Conservation (phyloP, 2,888 invertebrate genomes). For the Stegophylla sp. region DNA sequence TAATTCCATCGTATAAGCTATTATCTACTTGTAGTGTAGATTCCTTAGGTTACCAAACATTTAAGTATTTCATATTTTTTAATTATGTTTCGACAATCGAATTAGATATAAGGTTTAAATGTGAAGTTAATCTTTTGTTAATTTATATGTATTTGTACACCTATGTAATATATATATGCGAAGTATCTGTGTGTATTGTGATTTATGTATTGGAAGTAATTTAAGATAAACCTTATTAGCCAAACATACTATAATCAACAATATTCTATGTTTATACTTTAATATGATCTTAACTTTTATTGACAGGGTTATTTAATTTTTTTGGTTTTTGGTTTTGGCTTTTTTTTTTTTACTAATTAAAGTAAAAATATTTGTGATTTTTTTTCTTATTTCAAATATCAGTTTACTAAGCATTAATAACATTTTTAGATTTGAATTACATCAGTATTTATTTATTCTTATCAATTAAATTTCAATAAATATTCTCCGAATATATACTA, state of each 20-base stretch:
- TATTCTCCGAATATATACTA: background rate
- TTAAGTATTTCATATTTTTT: constrained; percentile 42
- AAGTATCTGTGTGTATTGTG: constrained; percentile 50
- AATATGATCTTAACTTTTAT: constrained; percentile 42
- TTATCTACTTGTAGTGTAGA: constrained; percentile 2
- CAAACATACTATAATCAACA: constrained; percentile 20
- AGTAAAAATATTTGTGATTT: background rate
- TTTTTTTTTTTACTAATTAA: too few species aligned
- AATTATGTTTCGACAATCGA: constrained; percentile 56
- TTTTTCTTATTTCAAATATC: constrained; percentile 5
- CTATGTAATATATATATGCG: constrained; percentile 12
- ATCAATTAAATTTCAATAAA: constrained; percentile 18
- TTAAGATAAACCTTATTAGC: constrained; percentile 29
- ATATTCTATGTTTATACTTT: constrained; percentile 30
- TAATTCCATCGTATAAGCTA: constrained; percentile 30
- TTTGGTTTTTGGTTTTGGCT: constrained; percentile 14
- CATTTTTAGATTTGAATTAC: constrained; percentile 15
- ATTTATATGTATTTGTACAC: constrained; percentile 27
- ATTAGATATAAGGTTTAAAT: constrained; percentile 44
- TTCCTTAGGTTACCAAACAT: constrained; percentile 39
- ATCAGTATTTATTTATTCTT: constrained; percentile 26
- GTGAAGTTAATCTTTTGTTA: constrained; percentile 38
- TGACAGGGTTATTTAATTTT: constrained; percentile 27
- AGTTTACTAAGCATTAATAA: background rate
- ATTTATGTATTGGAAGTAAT: constrained; percentile 47